phyloP scores from a whole-genome alignment of 2,888 invertebrate genomes.

The Drosophila leonis region DNA sequence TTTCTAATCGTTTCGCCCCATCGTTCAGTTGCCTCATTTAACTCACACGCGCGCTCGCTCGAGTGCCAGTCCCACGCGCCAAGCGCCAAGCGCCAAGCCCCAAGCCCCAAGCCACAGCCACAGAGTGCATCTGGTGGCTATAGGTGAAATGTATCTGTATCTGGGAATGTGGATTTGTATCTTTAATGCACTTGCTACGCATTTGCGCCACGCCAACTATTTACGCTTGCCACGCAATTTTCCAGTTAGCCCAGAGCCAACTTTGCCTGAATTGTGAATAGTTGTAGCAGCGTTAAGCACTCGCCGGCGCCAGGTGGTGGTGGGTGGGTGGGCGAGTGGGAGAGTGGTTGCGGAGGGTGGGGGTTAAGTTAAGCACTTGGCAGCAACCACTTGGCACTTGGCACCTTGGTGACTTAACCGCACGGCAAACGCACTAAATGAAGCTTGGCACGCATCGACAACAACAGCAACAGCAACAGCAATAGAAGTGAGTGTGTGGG shows the following conservation, averaged over 20 bases:
- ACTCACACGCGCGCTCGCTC: not conserved
- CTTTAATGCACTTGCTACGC: constrained; percentile 39
- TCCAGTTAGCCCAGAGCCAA: constrained; percentile 50
- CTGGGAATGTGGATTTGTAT: constrained; percentile 23
- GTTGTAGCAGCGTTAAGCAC: constrained; percentile 3
- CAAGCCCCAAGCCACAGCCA: not conserved
- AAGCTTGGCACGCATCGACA: constrained; percentile 69
- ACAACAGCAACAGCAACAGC: constrained; percentile 28
- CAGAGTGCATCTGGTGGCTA: not conserved
- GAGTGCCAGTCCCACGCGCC: not conserved
- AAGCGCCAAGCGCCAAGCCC: not conserved
- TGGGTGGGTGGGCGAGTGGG: not conserved
- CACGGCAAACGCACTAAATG: constrained; percentile 74
- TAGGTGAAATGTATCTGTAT: constrained; percentile 14
- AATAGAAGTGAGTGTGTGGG: constrained; percentile 20
- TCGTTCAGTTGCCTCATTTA: constrained; percentile 1
- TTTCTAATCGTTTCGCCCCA: constrained; percentile 1
- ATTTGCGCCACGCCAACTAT: constrained; percentile 64
- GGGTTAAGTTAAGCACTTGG: constrained; percentile 23
- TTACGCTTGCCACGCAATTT: constrained; percentile 76
- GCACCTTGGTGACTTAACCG: constrained; percentile 71
- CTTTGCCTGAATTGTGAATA: constrained; percentile 8
- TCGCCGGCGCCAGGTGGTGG: not conserved
- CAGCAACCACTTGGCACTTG: constrained; percentile 42
- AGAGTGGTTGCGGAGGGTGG: not conserved